A percentile compares a stretch with the other conserved stretches of the same genome.
Conservation (phyloP, 2,113 vertebrate genomes). For the Crotalus helleri region DNA sequence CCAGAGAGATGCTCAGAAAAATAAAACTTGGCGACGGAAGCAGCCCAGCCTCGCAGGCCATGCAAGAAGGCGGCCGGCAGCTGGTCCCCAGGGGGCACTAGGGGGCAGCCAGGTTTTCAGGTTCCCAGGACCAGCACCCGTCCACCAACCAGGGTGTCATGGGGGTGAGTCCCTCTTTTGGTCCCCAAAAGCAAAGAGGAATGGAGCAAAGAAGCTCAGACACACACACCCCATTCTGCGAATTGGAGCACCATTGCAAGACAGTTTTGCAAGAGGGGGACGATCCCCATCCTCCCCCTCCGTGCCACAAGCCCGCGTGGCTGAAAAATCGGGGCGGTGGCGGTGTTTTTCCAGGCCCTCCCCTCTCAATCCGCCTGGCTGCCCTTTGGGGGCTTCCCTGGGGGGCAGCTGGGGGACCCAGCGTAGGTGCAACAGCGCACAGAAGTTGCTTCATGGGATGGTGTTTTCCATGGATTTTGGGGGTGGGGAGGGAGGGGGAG, state of each 20-base stretch:
- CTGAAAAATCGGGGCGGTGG: not conserved
- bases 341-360: not conserved
- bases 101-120: slow-evolving; percentile 17
- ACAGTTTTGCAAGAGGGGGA: not conserved
- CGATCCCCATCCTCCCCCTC: no score
- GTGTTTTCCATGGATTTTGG: slow-evolving; percentile 73
- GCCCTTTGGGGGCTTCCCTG: slow-evolving; percentile 30
- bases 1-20: slow-evolving; percentile 37
- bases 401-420: slow-evolving; percentile 33
- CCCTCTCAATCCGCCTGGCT: slow-evolving; percentile 20
- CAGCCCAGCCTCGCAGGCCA: slow-evolving; percentile 49
- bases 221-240: rapidly evolving
- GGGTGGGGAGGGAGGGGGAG: slow-evolving; percentile 37
- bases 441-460: slow-evolving; percentile 68
- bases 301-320: not conserved
- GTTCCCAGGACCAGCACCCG: not conserved
- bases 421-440: slow-evolving; percentile 54
- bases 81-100: slow-evolving; percentile 24
- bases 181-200: not conserved
- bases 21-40: slow-evolving; percentile 26
- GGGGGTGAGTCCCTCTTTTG: not conserved
- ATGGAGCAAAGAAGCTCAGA: not conserved
- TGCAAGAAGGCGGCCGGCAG: slow-evolving; percentile 44
- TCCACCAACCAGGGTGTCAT: not conserved
- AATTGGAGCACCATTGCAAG: not conserved